A percentile compares a stretch with the other conserved stretches of the same genome.
These are phyloP conservation scores for Stenurella melanura DNA, from an alignment of 2,888 invertebrate genomes.

Conservation along the genomic window DNA sequence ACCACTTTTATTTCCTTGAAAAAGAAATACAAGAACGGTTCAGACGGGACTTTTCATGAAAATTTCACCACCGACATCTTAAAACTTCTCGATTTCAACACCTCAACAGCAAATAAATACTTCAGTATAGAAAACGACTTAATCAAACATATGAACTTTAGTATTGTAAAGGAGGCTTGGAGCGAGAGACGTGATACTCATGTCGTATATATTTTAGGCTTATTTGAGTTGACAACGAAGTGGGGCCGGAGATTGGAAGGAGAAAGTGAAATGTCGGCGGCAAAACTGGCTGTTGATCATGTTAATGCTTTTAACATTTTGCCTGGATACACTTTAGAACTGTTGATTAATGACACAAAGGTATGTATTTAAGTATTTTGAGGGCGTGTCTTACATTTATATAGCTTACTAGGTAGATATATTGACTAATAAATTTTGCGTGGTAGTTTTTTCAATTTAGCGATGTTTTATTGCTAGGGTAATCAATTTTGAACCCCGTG, in stretches of 20 bases:
- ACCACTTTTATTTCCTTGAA: conserved; percentile 57
- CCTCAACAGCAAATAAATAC: not conserved
- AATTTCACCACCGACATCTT: conserved; percentile 17
- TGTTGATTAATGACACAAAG: conserved; percentile 91
- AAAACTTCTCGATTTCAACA: not conserved
- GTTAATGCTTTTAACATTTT: conserved; percentile 83
- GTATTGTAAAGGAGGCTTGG: not conserved
- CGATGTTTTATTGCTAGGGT: not conserved
- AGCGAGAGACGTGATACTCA: conserved; percentile 8
- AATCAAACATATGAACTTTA: conserved; percentile 28
- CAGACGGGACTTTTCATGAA: not conserved
- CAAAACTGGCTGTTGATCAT: conserved; percentile 85
- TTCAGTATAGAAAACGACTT: conserved; percentile 19
- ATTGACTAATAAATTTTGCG: not conserved
- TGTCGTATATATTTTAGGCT: conserved; percentile 77
- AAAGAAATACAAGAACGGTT: conserved; percentile 25
- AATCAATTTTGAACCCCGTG: not conserved
- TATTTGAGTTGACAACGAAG: conserved; percentile 85
- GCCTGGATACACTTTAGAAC: conserved; percentile 83
- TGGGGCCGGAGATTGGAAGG: conserved; percentile 82
- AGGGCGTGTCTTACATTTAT: conserved; percentile 7
- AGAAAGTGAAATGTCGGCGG: conserved; percentile 84
- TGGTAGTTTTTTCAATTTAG: not conserved
- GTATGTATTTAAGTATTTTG: conserved; percentile 74
- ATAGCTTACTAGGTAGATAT: not conserved